Conservation (phyloP, 1,140 invertebrate genomes). For the Aporrectodea caliginosa region DNA sequence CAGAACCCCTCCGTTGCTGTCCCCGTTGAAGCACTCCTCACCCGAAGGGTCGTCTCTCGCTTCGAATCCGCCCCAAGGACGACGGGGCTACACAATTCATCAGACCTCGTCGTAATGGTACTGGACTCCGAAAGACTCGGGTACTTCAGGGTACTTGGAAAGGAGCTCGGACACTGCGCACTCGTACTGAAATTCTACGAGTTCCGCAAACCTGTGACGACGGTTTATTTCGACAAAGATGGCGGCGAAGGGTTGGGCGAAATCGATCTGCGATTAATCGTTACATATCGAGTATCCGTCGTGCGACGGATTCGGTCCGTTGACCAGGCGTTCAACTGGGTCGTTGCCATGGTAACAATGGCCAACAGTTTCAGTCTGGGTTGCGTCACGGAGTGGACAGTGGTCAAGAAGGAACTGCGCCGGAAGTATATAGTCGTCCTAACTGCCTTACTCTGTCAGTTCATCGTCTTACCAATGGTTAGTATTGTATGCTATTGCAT, state of each 20-base stretch:
- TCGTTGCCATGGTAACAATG: neutral
- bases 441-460: neutral
- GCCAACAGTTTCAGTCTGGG: neutral
- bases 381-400: neutral
- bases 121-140: neutral
- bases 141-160: neutral
- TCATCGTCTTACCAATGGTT: neutral
- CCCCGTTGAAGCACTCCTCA: neutral
- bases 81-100: neutral
- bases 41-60: too few species aligned
- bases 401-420: neutral
- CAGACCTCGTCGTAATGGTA: neutral
- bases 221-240: neutral
- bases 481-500: neutral
- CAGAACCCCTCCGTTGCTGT: neutral
- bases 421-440: neutral
- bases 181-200: neutral
- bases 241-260: neutral
- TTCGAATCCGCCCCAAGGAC: neutral
- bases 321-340: neutral
- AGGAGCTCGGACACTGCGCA: neutral
- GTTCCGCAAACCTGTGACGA: too few species aligned
- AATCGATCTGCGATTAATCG: neutral
- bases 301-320: neutral
- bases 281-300: neutral